Evolutionary conservation across 2,888 invertebrate species (phyloP).

Genomic region (Chymomyza caudatula): DNA sequence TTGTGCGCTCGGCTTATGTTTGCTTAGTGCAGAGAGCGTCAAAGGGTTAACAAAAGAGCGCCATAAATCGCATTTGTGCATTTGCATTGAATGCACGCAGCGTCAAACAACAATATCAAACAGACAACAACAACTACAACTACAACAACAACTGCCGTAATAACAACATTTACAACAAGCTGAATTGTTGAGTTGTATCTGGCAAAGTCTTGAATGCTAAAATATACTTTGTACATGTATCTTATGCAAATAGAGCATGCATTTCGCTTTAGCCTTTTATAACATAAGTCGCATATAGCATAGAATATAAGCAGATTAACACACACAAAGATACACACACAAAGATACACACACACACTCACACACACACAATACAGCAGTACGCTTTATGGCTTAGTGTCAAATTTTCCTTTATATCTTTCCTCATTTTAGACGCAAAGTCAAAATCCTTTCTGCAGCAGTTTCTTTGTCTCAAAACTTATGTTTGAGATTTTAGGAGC

Average conservation of each 20-base stretch:
- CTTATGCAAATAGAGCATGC: constrained; percentile 42
- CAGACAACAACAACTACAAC: neutral
- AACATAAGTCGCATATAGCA: constrained; percentile 37
- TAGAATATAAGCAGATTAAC: constrained; percentile 54
- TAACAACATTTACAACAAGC: no score
- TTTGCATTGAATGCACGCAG: constrained; percentile 58
- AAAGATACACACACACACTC: neutral
- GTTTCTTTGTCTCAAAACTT: no score
- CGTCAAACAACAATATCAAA: neutral
- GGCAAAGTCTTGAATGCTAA: neutral
- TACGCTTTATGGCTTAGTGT: no score
- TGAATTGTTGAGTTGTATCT: no score
- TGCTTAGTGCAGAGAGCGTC: neutral
- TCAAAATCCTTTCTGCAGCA: no score
- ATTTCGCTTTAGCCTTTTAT: constrained; percentile 33
- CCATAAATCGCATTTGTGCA: constrained; percentile 69
- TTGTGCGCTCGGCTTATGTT: neutral
- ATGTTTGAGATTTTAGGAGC: no score
- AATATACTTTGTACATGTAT: constrained; percentile 18
- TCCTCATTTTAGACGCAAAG: no score
- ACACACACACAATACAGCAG: neutral
- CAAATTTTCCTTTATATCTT: no score
- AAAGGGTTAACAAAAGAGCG: constrained; percentile 18
- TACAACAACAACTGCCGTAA: no score
- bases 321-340: constrained; percentile 4